Conservation (phyloP, 2,797 vertebrate genomes). For the Acanthurus tractus region DNA sequence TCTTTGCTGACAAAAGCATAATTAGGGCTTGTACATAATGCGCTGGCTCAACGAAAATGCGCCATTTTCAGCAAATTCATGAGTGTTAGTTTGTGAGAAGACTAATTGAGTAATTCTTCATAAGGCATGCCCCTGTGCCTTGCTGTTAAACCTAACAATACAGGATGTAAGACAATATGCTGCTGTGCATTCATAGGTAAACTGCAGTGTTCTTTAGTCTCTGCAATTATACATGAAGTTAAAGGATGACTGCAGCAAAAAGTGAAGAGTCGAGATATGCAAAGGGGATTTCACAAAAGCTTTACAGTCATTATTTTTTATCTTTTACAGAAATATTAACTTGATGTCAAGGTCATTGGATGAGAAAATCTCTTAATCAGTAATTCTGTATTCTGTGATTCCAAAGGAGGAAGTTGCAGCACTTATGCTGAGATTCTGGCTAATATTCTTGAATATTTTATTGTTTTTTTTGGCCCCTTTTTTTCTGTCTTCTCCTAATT, state of each 20-base stretch:
- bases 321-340: neutral
- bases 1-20: slow-evolving; percentile 73
- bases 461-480: neutral
- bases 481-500: neutral
- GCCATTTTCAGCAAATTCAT: slow-evolving; percentile 58
- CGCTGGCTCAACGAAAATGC: slow-evolving; percentile 61
- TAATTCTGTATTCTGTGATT: neutral
- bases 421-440: neutral
- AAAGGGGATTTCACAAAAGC: neutral
- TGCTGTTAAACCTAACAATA: slow-evolving; percentile 22
- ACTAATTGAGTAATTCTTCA: slow-evolving; percentile 38
- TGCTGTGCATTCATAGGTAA: neutral
- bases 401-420: neutral
- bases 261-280: neutral
- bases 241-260: slow-evolving; percentile 4
- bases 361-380: neutral
- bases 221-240: slow-evolving; percentile 14
- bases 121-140: slow-evolving; percentile 19
- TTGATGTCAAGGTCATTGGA: neutral
- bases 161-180: slow-evolving; percentile 1
- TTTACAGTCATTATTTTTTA: neutral
- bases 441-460: no score
- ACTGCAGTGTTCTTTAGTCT: neutral
- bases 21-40: slow-evolving; percentile 69
- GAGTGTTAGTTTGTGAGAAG: slow-evolving; percentile 43